Percentiles rank a stretch among this genome's conserved stretches.
Evolutionary conservation across 2,113 vertebrate genomes (phyloP).

Genomic region (Tetrax tetrax): DNA sequence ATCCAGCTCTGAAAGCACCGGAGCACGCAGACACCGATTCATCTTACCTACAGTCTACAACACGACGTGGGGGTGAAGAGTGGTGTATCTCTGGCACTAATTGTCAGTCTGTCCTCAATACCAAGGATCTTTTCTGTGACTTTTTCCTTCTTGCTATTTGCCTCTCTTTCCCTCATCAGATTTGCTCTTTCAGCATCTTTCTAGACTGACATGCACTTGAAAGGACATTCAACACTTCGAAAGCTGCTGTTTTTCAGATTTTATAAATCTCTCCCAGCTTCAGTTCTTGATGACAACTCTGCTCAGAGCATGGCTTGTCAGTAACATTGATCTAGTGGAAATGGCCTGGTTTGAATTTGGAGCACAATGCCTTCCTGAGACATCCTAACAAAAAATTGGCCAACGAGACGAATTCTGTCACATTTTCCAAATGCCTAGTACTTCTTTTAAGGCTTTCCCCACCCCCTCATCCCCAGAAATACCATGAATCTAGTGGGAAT

Average conservation of each 20-base stretch:
- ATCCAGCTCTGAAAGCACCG: not conserved
- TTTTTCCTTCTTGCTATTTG: not conserved
- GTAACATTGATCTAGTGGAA: not conserved
- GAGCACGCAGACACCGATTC: not conserved
- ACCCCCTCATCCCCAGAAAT: too few relatives aligned
- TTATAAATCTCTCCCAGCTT: conserved; percentile 32
- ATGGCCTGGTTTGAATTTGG: not conserved
- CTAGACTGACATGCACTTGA: not conserved
- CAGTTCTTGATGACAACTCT: conserved; percentile 33
- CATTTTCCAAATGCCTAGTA: not conserved
- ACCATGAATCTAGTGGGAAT: too few relatives aligned
- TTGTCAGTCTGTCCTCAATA: not conserved
- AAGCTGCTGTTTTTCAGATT: conserved; percentile 52
- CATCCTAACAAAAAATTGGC: not conserved
- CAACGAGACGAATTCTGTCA: accelerated
- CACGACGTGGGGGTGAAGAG: accelerated
- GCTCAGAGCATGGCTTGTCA: not conserved
- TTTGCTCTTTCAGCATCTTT: not conserved
- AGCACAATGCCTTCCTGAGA: not conserved
- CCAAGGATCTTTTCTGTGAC: not conserved
- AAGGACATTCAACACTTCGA: not conserved
- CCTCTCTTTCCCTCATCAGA: not conserved
- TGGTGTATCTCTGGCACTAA: not conserved
- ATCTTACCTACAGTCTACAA: not conserved
- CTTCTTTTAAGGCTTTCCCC: not conserved